phyloP scores from a whole-genome alignment of 1,140 invertebrate genomes.

The Lepidurus arcticus region DNA sequence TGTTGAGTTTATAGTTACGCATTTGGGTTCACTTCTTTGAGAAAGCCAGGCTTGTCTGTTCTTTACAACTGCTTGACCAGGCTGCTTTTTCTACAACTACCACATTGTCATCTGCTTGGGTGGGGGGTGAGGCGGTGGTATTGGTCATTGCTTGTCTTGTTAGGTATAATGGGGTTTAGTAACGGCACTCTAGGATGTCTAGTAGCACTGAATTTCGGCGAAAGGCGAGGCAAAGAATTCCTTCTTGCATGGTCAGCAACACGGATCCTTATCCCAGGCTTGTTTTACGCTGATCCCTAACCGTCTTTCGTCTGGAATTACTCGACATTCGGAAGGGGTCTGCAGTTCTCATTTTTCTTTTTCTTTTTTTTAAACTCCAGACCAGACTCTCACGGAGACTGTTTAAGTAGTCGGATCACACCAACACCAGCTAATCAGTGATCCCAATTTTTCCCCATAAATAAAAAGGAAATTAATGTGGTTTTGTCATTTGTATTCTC shows the following conservation, averaged over 20 bases:
- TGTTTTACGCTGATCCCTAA: constrained; percentile 8
- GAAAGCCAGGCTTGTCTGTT: too few relatives aligned
- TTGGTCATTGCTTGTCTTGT: background rate
- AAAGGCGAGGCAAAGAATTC: background rate
- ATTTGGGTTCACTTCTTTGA: too few relatives aligned
- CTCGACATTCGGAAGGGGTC: background rate
- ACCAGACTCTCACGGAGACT: background rate
- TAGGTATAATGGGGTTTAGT: background rate
- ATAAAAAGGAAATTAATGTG: background rate
- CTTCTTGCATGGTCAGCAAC: constrained; percentile 2
- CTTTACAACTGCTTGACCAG: too few relatives aligned
- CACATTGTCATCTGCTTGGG: too few relatives aligned
- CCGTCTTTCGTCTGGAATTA: background rate
- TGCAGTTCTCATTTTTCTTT: background rate
- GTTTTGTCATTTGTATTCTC: background rate
- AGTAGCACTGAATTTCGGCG: background rate
- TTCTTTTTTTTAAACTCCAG: background rate
- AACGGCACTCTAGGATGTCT: background rate
- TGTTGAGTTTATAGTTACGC: too few relatives aligned
- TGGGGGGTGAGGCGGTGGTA: too few relatives aligned
- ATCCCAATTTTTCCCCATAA: background rate
- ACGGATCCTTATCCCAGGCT: background rate
- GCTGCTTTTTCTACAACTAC: too few relatives aligned
- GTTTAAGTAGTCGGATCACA: background rate
- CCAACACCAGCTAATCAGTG: background rate